Conservation (phyloP, 2,888 invertebrate genomes). For the Caenorhabditis sp. region DNA sequence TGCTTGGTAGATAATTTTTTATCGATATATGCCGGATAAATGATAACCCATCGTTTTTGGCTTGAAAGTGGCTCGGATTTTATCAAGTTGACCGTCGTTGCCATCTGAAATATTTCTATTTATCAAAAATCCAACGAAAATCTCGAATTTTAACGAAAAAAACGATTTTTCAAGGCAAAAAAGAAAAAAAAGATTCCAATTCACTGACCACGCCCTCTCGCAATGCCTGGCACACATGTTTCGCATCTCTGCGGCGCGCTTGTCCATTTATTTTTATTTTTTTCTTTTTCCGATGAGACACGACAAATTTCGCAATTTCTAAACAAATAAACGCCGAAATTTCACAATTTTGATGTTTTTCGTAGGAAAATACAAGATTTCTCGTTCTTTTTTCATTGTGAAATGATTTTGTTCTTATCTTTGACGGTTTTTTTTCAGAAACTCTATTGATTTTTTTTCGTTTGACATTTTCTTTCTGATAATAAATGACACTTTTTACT, state of each 20-base stretch:
- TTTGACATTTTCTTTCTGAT: no score
- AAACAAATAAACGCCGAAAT: no score
- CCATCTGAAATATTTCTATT: constrained; percentile 27
- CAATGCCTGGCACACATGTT: not conserved
- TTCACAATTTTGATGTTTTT: no score
- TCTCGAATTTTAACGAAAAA: no score
- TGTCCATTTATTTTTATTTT: not conserved
- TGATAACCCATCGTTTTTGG: constrained; percentile 82
- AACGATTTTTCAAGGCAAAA: not conserved
- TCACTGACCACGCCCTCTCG: constrained; percentile 9
- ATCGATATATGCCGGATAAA: constrained; percentile 95
- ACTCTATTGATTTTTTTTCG: no score
- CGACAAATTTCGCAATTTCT: constrained; percentile 2
- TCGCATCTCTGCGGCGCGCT: constrained; percentile 5
- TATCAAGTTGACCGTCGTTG: constrained; percentile 6
- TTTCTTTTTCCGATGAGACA: not conserved
- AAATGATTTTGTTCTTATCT: not conserved
- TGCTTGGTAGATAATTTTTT: constrained; percentile 88
- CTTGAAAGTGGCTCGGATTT: constrained; percentile 39
- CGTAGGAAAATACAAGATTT: not conserved
- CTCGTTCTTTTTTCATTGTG: not conserved
- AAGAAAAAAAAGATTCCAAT: constrained; percentile 1
- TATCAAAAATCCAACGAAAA: no score
- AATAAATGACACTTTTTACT: no score
- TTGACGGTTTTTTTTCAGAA: constrained; percentile 7